Evolutionary conservation across 1,140 invertebrate species (phyloP).

Genomic region (Apis mellifera): DNA sequence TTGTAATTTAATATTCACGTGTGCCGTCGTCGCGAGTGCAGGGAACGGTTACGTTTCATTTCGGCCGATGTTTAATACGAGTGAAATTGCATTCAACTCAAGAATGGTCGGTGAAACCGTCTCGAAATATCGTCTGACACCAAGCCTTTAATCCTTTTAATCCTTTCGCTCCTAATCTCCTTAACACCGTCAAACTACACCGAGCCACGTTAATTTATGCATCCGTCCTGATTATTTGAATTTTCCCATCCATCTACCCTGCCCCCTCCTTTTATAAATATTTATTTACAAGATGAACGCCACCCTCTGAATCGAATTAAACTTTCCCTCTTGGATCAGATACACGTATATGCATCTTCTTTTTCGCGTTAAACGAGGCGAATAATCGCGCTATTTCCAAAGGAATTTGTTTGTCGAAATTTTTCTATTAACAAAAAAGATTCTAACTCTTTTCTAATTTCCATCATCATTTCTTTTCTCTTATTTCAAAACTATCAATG

Average conservation of each 20-base stretch:
- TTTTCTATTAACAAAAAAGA: too few relatives aligned
- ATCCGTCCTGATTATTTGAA: constrained; percentile 35
- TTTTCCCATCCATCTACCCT: not conserved
- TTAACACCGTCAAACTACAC: constrained; percentile 47
- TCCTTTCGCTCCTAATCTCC: constrained; percentile 58
- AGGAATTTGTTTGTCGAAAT: too few relatives aligned
- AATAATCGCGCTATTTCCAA: too few relatives aligned
- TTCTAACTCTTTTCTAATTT: too few relatives aligned
- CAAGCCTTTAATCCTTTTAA: constrained; percentile 57
- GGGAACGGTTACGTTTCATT: not conserved
- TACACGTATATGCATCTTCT: not conserved
- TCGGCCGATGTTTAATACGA: constrained; percentile 15
- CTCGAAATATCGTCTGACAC: constrained; percentile 58
- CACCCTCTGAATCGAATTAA: not conserved
- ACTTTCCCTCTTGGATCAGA: not conserved
- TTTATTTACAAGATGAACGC: not conserved
- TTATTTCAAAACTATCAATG: too few relatives aligned
- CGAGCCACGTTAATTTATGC: constrained; percentile 51
- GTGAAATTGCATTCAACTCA: constrained; percentile 51
- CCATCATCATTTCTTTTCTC: too few relatives aligned
- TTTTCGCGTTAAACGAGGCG: too few relatives aligned
- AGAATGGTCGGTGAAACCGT: constrained; percentile 32
- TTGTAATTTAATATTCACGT: not conserved
- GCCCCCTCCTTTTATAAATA: constrained; percentile 19
- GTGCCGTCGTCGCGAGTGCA: not conserved